A percentile compares a stretch with the other conserved stretches of the same genome.
Conservation (phyloP, 1,140 invertebrate species). For the Tetramorium simillimum region DNA sequence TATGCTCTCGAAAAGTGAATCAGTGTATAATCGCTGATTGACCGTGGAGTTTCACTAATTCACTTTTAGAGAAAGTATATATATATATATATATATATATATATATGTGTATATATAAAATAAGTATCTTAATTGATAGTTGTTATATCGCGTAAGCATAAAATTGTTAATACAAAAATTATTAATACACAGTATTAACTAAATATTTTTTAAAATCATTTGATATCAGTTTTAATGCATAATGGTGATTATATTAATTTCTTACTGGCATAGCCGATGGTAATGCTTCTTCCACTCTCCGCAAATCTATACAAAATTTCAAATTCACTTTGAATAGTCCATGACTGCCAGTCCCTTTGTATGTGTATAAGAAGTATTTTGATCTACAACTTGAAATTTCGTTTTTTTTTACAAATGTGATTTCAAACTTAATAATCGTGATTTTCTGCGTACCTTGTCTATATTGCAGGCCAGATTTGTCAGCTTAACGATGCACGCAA, state of each 20-base stretch:
- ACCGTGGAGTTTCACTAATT: too few species aligned
- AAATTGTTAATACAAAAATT: too few species aligned
- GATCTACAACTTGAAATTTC: slow-evolving; percentile 33
- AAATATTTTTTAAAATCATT: not conserved
- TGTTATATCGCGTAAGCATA: too few species aligned
- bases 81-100: too few species aligned
- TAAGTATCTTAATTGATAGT: too few species aligned
- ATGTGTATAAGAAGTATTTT: slow-evolving; percentile 28
- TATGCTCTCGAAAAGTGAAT: too few species aligned
- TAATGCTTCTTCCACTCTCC: slow-evolving; percentile 37
- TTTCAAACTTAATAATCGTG: not conserved
- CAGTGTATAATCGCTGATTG: too few species aligned
- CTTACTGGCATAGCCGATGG: slow-evolving; percentile 37
- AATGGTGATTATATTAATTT: not conserved
- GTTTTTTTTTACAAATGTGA: slow-evolving; percentile 10
- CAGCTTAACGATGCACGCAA: slow-evolving; percentile 7
- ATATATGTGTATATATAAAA: too few species aligned
- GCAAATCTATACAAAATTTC: slow-evolving; percentile 32
- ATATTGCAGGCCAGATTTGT: not conserved
- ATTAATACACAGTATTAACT: not conserved
- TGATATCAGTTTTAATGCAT: not conserved
- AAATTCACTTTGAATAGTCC: slow-evolving; percentile 7
- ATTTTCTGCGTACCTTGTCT: not conserved
- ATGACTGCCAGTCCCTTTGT: slow-evolving; percentile 26
- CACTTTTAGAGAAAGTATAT: too few species aligned